These are phyloP conservation scores for Aromia moschata DNA, from an alignment of 2,888 invertebrate species.

Conservation along the genomic window DNA sequence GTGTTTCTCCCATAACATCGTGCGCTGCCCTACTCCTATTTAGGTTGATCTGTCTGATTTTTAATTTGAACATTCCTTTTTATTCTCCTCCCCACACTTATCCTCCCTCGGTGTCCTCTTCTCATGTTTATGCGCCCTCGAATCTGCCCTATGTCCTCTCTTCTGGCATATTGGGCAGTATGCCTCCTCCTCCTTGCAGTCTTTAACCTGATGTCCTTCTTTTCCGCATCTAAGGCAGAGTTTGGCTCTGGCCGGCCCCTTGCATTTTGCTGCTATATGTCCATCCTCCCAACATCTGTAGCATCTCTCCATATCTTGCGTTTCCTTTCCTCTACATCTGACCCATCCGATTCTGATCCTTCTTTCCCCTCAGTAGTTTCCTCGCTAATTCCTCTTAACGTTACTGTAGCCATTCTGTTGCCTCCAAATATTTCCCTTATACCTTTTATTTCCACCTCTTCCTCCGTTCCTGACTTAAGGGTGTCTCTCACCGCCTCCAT, in stretches of 20 bases:
- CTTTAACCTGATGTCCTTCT: constrained; percentile 5
- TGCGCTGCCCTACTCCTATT: too few species aligned
- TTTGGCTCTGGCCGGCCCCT: background rate
- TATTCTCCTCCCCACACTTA: background rate
- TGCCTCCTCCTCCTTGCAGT: background rate
- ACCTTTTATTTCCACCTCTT: background rate
- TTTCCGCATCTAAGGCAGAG: constrained; percentile 6
- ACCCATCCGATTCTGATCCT: background rate
- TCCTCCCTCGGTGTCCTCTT: background rate
- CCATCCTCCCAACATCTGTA: constrained; percentile 1
- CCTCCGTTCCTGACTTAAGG: background rate
- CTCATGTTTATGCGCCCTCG: too few species aligned
- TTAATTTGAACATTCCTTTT: background rate
- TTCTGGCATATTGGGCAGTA: constrained; percentile 4
- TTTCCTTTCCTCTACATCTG: background rate
- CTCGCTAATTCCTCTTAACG: background rate
- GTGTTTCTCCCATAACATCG: too few species aligned
- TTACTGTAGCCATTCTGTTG: background rate
- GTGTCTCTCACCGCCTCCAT: background rate
- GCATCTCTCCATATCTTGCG: background rate
- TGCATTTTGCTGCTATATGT: background rate
- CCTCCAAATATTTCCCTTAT: background rate
- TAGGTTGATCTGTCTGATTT: too few species aligned
- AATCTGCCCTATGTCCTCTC: background rate
- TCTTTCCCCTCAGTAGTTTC: background rate